Base-by-base conservation (phyloP, 2,888 invertebrate species). In the Drosophila falleni region DNA sequence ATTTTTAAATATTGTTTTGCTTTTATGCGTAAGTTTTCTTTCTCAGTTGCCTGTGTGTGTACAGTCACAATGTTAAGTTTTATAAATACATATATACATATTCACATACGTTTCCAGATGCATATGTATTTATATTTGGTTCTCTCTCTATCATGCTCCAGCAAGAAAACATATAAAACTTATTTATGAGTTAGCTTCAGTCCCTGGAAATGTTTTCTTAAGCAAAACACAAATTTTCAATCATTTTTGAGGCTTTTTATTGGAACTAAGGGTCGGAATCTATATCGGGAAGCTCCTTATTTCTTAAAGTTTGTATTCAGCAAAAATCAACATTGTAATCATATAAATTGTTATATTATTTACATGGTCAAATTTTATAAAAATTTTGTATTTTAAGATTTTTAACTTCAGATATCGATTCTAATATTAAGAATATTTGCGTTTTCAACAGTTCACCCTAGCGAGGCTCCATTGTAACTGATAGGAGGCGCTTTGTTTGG, bases 161-260 rank as follows among this genome's bases (percentile, higher is more conserved):
- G 49, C 47, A 10, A 44, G 59, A 55, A 66, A 49, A 74, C 74
- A 79, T 76, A 78, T 80, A 71, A 85, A 87, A 81, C 69, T 71
- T 80, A 89, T 89, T 90, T 90, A 89, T 83, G 90, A 89, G 87
- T 90, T 89, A 80, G 83, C 89, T 80, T 76, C 82, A 58, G 60
- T 65, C 46, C 49, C 47, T 51, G 23, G 50, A 66, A 53, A 63
- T 71, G 61, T 66, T 65, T 86, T 70, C 54, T 53, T 53, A 59
- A 71, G 46, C 46, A 47, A 47, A 46, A 58, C 46, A 58, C 29
- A 26, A 37, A 58, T 37, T 35, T 37, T 58, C 58, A 37, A 59
- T 58, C 5, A 58, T 56, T 33, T 63, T 63, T 49, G 39, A 26
- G 31, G 13, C 37, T 49, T 63, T 47, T 33, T 47, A 37, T 33